Evolutionary conservation across 2,797 vertebrate species (phyloP).

Genomic region (Poeciliopsis turneri): DNA sequence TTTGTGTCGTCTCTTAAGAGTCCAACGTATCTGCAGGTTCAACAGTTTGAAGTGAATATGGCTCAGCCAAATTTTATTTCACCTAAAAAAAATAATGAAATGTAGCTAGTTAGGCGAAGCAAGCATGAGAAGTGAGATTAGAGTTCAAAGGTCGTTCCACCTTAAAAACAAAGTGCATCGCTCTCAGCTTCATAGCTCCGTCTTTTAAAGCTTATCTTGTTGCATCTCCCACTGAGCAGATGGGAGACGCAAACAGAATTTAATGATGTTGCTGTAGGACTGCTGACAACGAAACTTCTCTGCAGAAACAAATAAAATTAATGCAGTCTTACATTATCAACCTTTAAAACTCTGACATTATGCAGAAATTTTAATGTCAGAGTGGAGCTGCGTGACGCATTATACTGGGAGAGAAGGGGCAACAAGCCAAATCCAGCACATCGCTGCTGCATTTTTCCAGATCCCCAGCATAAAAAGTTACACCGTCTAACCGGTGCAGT

Average conservation of each 20-base stretch:
- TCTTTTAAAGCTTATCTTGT: conserved; percentile 37
- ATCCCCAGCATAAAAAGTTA: conserved; percentile 66
- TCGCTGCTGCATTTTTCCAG: conserved; percentile 62
- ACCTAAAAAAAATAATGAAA: not conserved
- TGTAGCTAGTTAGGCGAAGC: not conserved
- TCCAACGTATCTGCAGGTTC: not conserved
- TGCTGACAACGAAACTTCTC: conserved; percentile 61
- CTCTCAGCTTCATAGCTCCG: conserved; percentile 3
- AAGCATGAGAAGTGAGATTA: not conserved
- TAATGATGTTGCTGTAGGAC: conserved; percentile 40
- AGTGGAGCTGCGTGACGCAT: conserved; percentile 33
- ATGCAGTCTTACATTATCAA: conserved; percentile 45
- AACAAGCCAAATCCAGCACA: conserved; percentile 60
- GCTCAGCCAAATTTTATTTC: not conserved
- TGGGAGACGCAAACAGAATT: conserved; percentile 36
- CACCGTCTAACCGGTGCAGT: conserved; percentile 59
- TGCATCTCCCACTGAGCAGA: conserved; percentile 34
- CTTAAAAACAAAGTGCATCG: not conserved
- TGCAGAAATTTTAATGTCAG: conserved; percentile 56
- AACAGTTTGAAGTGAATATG: not conserved
- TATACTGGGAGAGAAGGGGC: conserved; percentile 39
- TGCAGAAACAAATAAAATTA: conserved; percentile 55
- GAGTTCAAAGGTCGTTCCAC: not conserved
- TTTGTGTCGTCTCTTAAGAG: not conserved
- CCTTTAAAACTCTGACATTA: conserved; percentile 52